Conservation (phyloP, 2,888 invertebrate species). For the Heteromurus nitidus region DNA sequence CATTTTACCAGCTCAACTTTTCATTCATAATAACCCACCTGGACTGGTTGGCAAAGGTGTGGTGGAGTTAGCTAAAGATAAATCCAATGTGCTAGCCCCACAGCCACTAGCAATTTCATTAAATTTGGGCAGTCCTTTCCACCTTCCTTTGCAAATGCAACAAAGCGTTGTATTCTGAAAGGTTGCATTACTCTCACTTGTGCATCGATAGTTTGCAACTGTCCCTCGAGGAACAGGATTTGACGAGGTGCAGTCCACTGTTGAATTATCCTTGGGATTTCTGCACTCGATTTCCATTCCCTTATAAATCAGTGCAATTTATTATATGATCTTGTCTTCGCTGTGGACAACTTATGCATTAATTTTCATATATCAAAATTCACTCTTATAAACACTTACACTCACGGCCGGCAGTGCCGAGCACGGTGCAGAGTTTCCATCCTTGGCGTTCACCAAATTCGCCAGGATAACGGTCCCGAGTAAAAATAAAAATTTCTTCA, state of each 20-base stretch:
- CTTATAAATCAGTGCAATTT: conserved; percentile 32
- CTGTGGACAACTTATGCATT: background rate
- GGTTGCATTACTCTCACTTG: conserved; percentile 8
- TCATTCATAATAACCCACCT: conserved; percentile 14
- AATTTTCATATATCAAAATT: conserved; percentile 4
- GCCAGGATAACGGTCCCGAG: no score
- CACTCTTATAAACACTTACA: conserved; percentile 30
- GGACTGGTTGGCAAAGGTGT: conserved; percentile 16
- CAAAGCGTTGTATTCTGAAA: conserved; percentile 42
- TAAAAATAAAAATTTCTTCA: conserved; percentile 8
- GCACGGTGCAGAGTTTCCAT: conserved; percentile 44
- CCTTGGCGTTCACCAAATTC: background rate
- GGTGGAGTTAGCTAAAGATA: conserved; percentile 21
- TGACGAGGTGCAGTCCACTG: conserved; percentile 46
- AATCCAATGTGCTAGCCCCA: conserved; percentile 35
- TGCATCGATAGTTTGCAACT: conserved; percentile 59
- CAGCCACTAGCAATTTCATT: conserved; percentile 60
- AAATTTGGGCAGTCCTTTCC: conserved; percentile 62
- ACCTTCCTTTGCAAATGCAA: conserved; percentile 66
- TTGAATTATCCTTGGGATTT: conserved; percentile 43
- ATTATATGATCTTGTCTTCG: no score
- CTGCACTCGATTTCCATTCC: conserved; percentile 54
- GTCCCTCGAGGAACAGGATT: conserved; percentile 59
- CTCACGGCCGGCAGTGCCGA: conserved; percentile 47
- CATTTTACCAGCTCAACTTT: background rate